phyloP scores from a whole-genome alignment of 2,797 vertebrate genomes.

The Apogon talboti region DNA sequence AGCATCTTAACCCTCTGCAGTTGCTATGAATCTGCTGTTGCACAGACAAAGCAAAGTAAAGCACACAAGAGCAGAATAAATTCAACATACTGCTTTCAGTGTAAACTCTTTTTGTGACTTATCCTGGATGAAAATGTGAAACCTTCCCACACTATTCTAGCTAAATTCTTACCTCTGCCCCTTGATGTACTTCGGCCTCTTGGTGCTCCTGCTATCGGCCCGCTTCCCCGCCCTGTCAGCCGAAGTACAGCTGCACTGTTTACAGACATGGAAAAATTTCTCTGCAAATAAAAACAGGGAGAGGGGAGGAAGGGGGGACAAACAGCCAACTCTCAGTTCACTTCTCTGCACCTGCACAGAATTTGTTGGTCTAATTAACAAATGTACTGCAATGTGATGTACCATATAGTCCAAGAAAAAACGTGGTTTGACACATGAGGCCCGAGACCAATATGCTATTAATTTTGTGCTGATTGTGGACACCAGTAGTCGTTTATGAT shows the following conservation, averaged over 20 bases:
- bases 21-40: conserved; percentile 25
- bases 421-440: not conserved
- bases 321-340: conserved; percentile 5
- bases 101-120: not conserved
- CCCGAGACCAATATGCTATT: not conserved
- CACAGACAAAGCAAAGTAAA: conserved; percentile 13
- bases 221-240: conserved; percentile 92
- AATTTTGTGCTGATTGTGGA: not conserved
- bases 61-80: not conserved
- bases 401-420: conserved; percentile 2
- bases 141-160: not conserved
- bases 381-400: not conserved
- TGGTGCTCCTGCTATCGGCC: conserved; percentile 92
- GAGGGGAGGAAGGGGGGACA: not conserved
- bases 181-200: conserved; percentile 98
- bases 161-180: conserved; percentile 91
- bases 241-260: conserved; percentile 97
- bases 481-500: not conserved
- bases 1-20: conserved; percentile 40
- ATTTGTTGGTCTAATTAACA: conserved; percentile 1
- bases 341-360: conserved; percentile 9
- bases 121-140: conserved; percentile 9
- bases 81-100: not conserved
- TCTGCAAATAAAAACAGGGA: conserved; percentile 85
- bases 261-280: conserved; percentile 99